These are phyloP conservation scores for Drosophila nigrodunni DNA, from an alignment of 1,140 invertebrate species.

Conservation along the genomic window DNA sequence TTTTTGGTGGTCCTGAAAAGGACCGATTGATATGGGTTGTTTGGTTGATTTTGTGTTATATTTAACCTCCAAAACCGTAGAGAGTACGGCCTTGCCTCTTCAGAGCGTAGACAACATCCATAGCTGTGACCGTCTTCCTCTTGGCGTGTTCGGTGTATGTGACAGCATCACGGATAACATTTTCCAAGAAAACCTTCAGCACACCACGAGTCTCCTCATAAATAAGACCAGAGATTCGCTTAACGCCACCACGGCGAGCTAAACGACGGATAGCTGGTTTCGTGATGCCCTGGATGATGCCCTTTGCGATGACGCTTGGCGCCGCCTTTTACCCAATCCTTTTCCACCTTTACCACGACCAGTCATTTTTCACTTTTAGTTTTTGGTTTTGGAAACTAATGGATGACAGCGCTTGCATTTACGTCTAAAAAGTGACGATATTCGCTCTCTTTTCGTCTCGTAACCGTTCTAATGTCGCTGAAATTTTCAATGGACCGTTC, in stretches of 20 bases:
- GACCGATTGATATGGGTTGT: slow-evolving; percentile 52
- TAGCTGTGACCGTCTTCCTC: slow-evolving; percentile 93
- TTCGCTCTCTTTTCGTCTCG: no score
- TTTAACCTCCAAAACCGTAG: slow-evolving; percentile 88
- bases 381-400: slow-evolving; percentile 20
- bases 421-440: no score
- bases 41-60: not conserved
- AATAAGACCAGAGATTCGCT: slow-evolving; percentile 90
- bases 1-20: slow-evolving; percentile 23
- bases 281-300: slow-evolving; percentile 90
- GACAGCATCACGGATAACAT: slow-evolving; percentile 92
- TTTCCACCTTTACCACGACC: slow-evolving; percentile 88
- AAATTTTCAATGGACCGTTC: no score
- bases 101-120: slow-evolving; percentile 94
- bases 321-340: slow-evolving; percentile 88
- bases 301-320: slow-evolving; percentile 90
- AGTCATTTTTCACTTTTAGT: slow-evolving; percentile 85
- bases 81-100: slow-evolving; percentile 91
- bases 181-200: slow-evolving; percentile 91
- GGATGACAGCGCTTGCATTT: no score
- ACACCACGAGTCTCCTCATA: slow-evolving; percentile 89
- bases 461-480: no score
- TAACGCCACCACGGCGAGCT: slow-evolving; percentile 88
- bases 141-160: slow-evolving; percentile 91
- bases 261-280: slow-evolving; percentile 3